Evolutionary conservation across 2,797 vertebrate genomes (phyloP).

Genomic region (Premnoplex brunnescens): DNA sequence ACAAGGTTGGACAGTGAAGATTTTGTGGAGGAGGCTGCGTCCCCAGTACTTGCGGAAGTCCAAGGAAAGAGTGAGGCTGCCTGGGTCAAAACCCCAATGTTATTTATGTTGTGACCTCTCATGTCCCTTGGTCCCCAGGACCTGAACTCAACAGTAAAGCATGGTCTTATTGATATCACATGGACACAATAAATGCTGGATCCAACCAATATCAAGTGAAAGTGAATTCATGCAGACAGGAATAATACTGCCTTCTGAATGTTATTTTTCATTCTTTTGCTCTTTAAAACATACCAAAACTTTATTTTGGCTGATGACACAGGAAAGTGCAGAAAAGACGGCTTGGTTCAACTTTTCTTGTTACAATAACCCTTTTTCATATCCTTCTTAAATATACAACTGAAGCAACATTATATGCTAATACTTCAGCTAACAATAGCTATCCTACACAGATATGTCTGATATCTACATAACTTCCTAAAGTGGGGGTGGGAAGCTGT

Average conservation of each 20-base stretch:
- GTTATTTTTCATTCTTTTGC: conserved; percentile 1
- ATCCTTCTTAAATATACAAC: conserved; percentile 27
- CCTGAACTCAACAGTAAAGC: not conserved
- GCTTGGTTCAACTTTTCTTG: not conserved
- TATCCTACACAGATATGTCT: conserved; percentile 46
- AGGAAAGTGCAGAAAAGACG: not conserved
- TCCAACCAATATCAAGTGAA: not conserved
- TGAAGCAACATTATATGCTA: conserved; percentile 54
- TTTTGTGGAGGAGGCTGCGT: not conserved
- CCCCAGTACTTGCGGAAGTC: not conserved
- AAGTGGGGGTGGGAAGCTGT: conserved; percentile 38
- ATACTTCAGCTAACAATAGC: conserved; percentile 61
- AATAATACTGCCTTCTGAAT: not conserved
- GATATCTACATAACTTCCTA: conserved; percentile 28
- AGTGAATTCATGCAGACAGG: not conserved
- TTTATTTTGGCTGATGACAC: conserved; percentile 19
- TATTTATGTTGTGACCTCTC: not conserved
- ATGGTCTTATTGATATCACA: not conserved
- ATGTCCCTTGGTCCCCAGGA: not conserved
- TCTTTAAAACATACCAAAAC: conserved; percentile 13
- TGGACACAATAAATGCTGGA: not conserved
- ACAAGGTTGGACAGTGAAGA: not conserved
- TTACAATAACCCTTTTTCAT: conserved; percentile 20
- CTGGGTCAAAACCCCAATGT: not conserved
- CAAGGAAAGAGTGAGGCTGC: not conserved